Percentiles rank a stretch among this genome's conserved stretches.
phyloP scores from a whole-genome alignment of 1,140 invertebrate species.

The Drosophila sulfurigaster region DNA sequence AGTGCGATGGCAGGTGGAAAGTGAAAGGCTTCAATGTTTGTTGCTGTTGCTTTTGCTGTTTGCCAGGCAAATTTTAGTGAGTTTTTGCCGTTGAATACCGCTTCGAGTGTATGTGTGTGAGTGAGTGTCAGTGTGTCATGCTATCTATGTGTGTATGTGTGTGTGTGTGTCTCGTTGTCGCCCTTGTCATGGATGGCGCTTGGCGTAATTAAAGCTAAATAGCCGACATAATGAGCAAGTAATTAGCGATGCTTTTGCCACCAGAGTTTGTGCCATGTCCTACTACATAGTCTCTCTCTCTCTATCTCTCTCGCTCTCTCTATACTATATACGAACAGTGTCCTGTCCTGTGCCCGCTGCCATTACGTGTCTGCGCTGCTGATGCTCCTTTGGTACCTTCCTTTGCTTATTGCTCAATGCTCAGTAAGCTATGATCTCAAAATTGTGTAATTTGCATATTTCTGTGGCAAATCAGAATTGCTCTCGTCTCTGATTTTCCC shows the following conservation, averaged over 20 bases:
- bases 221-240: slow-evolving; percentile 84
- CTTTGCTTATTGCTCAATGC: slow-evolving; percentile 12
- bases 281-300: background rate
- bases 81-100: slow-evolving; percentile 62
- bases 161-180: slow-evolving; percentile 48
- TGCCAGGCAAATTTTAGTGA: slow-evolving; percentile 60
- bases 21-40: slow-evolving; percentile 70
- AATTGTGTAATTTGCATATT: slow-evolving; percentile 37
- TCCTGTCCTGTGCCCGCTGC: slow-evolving; percentile 6
- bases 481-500: slow-evolving; percentile 1
- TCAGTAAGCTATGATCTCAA: slow-evolving; percentile 16
- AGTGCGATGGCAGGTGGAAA: slow-evolving; percentile 62
- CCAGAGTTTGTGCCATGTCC: slow-evolving; percentile 45
- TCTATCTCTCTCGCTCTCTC: background rate
- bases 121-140: background rate
- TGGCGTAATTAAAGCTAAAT: slow-evolving; percentile 84
- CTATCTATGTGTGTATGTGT: slow-evolving; percentile 2
- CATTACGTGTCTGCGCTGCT: slow-evolving; percentile 23
- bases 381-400: slow-evolving; percentile 1
- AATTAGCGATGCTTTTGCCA: slow-evolving; percentile 79
- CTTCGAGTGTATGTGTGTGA: slow-evolving; percentile 41
- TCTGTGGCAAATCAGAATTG: slow-evolving; percentile 22
- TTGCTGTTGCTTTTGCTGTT: slow-evolving; percentile 57
- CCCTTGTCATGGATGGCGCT: slow-evolving; percentile 70
- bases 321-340: background rate